phyloP scores from a whole-genome alignment of 2,888 invertebrate species.

The Drosophila nigritarsus region DNA sequence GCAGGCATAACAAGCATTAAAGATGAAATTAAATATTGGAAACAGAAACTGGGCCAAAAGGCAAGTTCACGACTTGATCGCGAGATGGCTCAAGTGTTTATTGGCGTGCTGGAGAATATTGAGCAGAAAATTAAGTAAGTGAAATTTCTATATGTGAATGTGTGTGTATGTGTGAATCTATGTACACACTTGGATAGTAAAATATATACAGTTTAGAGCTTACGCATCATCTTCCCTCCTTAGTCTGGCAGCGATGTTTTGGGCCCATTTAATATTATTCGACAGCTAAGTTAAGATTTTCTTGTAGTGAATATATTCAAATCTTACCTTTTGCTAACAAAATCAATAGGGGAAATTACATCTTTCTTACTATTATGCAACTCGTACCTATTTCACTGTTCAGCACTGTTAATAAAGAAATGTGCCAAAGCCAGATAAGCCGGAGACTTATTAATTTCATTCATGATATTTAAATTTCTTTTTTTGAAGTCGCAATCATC shows the following conservation, averaged over 20 bases:
- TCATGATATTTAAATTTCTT: background rate
- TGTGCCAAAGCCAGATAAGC: too few relatives aligned
- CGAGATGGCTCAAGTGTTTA: constrained; percentile 84
- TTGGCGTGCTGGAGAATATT: constrained; percentile 81
- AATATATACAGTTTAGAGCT: background rate
- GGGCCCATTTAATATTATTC: too few relatives aligned
- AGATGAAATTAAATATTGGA: constrained; percentile 85
- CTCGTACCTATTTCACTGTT: too few relatives aligned
- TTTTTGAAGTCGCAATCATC: background rate
- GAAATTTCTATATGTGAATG: background rate
- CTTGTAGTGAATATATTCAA: too few relatives aligned
- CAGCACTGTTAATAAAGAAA: too few relatives aligned
- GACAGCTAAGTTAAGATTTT: too few relatives aligned
- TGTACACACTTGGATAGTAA: background rate
- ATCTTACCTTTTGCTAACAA: background rate
- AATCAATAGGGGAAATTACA: too few relatives aligned
- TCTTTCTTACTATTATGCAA: too few relatives aligned
- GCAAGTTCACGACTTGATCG: constrained; percentile 83
- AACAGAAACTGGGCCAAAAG: constrained; percentile 80
- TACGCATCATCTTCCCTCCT: too few relatives aligned
- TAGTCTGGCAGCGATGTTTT: too few relatives aligned
- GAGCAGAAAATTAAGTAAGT: constrained; percentile 82
- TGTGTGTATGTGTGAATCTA: background rate
- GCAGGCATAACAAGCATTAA: constrained; percentile 83
- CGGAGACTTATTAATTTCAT: too few relatives aligned